A percentile compares a stretch with the other conserved stretches of the same genome.
Conservation (phyloP, 2,888 invertebrate genomes). For the Bugulina stolonifera region DNA sequence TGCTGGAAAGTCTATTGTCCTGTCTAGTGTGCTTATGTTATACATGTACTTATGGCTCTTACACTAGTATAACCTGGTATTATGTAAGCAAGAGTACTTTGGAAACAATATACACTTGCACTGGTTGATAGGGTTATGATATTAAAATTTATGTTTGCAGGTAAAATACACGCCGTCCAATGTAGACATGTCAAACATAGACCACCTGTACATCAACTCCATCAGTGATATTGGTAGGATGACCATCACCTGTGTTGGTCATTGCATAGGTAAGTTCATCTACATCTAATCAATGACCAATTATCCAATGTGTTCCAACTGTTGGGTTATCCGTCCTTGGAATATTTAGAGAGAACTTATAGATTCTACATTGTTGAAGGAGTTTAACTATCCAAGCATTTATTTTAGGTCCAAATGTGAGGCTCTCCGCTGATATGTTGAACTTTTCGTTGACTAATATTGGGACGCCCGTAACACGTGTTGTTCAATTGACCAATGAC, state of each 20-base stretch:
- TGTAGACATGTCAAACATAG: slow-evolving; percentile 40
- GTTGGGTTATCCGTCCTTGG: too few relatives aligned
- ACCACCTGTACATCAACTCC: slow-evolving; percentile 47
- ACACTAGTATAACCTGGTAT: too few relatives aligned
- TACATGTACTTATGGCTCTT: too few relatives aligned
- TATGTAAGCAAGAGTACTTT: too few relatives aligned
- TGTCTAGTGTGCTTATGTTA: too few relatives aligned
- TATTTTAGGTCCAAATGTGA: slow-evolving; percentile 46
- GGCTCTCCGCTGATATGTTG: slow-evolving; percentile 37
- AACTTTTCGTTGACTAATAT: slow-evolving; percentile 46
- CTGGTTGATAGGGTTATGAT: too few relatives aligned
- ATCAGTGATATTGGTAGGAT: slow-evolving; percentile 48
- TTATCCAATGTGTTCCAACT: background rate
- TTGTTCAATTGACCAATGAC: slow-evolving; percentile 44
- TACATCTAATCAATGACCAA: background rate
- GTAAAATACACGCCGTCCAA: slow-evolving; percentile 42
- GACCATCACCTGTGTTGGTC: slow-evolving; percentile 45
- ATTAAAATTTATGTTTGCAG: too few relatives aligned
- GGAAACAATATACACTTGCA: too few relatives aligned
- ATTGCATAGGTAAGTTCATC: slow-evolving; percentile 38
- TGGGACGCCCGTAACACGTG: slow-evolving; percentile 38
- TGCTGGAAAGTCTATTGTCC: too few relatives aligned
- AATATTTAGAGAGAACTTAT: too few relatives aligned
- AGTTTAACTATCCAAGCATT: too few relatives aligned
- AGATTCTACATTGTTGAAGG: too few relatives aligned